A percentile compares a stretch with the other conserved stretches of the same genome.
phyloP scores from a whole-genome alignment of 2,113 vertebrate species.

The Varanus salvator region DNA sequence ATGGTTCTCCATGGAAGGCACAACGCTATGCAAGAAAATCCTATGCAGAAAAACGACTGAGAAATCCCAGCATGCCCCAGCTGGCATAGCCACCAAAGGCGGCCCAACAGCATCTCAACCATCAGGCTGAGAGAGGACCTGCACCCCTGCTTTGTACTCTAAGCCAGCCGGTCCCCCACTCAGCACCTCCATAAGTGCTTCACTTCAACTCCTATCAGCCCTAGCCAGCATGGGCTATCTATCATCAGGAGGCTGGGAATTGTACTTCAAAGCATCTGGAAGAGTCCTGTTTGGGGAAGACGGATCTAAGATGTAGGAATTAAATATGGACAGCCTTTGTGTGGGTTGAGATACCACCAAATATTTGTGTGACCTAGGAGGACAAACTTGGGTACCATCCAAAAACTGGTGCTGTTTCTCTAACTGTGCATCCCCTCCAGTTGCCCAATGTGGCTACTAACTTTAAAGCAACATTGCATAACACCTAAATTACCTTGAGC shows the following conservation, averaged over 20 bases:
- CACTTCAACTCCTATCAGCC: not conserved
- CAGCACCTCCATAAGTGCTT: not conserved
- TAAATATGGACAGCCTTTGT: not conserved
- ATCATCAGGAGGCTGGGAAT: not conserved
- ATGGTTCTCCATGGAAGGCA: no score
- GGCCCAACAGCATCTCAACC: no score
- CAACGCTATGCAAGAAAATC: no score
- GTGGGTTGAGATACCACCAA: not conserved
- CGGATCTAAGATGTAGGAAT: not conserved
- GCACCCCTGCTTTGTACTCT: not conserved
- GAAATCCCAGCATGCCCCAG: no score
- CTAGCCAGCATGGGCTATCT: no score
- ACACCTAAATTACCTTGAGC: not conserved
- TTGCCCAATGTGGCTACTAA: not conserved
- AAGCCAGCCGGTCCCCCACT: not conserved
- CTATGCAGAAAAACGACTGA: no score
- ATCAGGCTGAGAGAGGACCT: no score
- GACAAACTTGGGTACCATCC: not conserved
- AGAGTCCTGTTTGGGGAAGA: not conserved
- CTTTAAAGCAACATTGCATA: not conserved
- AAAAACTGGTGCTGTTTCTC: no score
- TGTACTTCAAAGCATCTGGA: not conserved
- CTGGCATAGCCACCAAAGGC: no score
- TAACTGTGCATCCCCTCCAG: not conserved
- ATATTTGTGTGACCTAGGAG: not conserved